phyloP scores from a whole-genome alignment of 2,113 vertebrate genomes.

The Cryptotis parvus region DNA sequence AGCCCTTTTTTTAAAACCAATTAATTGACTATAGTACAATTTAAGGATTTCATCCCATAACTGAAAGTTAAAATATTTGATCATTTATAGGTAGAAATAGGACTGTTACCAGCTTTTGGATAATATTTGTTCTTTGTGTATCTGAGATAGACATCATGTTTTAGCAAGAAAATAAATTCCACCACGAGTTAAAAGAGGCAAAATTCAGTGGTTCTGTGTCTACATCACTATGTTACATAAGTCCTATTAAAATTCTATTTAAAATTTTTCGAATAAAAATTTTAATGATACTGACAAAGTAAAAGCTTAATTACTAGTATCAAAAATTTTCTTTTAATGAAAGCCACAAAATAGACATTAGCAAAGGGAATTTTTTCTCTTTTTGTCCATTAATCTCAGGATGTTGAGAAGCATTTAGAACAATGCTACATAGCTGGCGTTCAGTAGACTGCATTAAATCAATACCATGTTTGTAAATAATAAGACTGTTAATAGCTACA shows the following conservation, averaged over 20 bases:
- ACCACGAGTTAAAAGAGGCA: neutral
- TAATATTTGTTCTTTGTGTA: neutral
- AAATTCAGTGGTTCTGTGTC: neutral
- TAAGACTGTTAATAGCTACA: too few species aligned
- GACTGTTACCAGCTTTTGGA: neutral
- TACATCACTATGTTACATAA: neutral
- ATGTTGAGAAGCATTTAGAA: neutral
- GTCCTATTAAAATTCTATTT: too few species aligned
- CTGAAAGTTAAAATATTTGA: constrained; percentile 32
- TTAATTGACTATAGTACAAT: neutral
- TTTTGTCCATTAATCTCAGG: neutral
- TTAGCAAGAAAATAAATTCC: neutral
- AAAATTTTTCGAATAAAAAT: too few species aligned
- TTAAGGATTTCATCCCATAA: neutral
- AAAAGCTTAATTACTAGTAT: constrained; percentile 23
- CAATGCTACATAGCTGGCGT: neutral
- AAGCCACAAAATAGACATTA: neutral
- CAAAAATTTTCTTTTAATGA: neutral
- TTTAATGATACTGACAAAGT: constrained; percentile 48
- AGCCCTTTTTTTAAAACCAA: neutral
- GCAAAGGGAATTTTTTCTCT: neutral
- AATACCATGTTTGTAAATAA: neutral
- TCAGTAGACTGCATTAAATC: neutral
- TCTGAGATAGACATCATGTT: neutral
- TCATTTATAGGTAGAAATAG: neutral